phyloP scores from a whole-genome alignment of 2,113 vertebrate species.

The Sapayoa aenigma region DNA sequence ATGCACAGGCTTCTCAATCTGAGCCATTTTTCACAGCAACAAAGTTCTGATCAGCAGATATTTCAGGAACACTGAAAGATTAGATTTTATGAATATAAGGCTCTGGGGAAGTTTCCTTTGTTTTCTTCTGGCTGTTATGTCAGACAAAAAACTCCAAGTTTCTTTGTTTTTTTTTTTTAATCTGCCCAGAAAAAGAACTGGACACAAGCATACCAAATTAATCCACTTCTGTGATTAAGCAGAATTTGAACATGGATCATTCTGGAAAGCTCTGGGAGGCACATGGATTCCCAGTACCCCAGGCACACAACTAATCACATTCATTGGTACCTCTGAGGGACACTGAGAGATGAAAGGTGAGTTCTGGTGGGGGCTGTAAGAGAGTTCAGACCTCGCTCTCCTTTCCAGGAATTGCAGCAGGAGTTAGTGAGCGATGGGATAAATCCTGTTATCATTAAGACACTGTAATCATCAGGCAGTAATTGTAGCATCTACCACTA shows the following conservation, averaged over 20 bases:
- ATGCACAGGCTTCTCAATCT: background rate
- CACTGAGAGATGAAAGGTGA: background rate
- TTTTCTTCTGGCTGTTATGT: background rate
- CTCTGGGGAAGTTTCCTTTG: background rate
- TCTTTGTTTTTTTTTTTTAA: background rate
- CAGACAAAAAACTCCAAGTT: background rate
- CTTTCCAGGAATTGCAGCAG: background rate
- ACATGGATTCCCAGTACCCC: background rate
- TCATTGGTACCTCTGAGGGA: background rate
- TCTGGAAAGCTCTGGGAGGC: background rate
- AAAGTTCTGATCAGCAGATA: background rate
- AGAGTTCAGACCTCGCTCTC: background rate
- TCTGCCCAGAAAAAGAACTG: background rate
- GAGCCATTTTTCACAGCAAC: background rate
- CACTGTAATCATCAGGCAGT: background rate
- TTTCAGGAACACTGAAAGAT: background rate
- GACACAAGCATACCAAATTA: background rate
- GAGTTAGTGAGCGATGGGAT: background rate
- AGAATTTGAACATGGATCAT: background rate
- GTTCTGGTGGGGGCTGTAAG: background rate
- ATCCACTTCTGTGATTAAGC: background rate
- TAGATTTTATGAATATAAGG: background rate
- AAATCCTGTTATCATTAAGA: background rate
- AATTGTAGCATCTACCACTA: background rate
- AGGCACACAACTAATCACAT: background rate